phyloP scores from a whole-genome alignment of 2,888 invertebrate species.

The Crossocerus cetratus region DNA sequence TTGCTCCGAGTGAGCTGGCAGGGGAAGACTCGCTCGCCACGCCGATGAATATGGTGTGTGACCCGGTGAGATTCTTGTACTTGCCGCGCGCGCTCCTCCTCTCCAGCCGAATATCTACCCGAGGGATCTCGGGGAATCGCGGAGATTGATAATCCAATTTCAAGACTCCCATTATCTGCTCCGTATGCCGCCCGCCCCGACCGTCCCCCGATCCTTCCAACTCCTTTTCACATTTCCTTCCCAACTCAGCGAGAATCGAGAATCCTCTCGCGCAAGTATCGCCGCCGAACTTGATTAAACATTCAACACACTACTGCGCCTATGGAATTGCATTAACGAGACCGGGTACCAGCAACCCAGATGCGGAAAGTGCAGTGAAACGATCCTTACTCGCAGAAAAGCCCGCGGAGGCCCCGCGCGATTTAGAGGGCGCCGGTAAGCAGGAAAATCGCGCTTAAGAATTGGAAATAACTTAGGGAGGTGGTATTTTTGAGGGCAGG shows the following conservation, averaged over 20 bases:
- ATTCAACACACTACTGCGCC: too few species aligned
- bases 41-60: too few species aligned
- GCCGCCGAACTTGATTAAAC: neutral
- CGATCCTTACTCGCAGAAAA: too few species aligned
- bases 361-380: neutral
- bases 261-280: constrained; percentile 3
- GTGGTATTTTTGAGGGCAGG: constrained; percentile 32
- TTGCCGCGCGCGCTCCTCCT: too few species aligned
- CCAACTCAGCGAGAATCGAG: constrained; percentile 8
- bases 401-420: too few species aligned
- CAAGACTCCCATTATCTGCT: constrained; percentile 62
- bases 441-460: constrained; percentile 29
- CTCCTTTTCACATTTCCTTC: constrained; percentile 51
- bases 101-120: constrained; percentile 48
- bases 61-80: too few species aligned
- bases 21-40: too few species aligned
- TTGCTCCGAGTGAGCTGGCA: too few species aligned
- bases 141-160: constrained; percentile 64
- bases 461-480: constrained; percentile 36
- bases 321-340: too few species aligned
- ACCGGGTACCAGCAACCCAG: neutral
- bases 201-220: constrained; percentile 48
- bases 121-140: constrained; percentile 48
- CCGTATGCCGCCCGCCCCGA: constrained; percentile 45
- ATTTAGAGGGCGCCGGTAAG: constrained; percentile 9